Percentiles rank a stretch among this genome's conserved stretches.
phyloP scores from a whole-genome alignment of 2,113 vertebrate species.

The cattle (Bos taurus) region ARS-UCD2.0 NC_037332.1:69438001-69438500 shows the following conservation, averaged over 20 bases:
- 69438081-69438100: not conserved
- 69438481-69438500: slow-evolving; percentile 49
- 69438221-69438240: slow-evolving; percentile 80
- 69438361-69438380: not conserved
- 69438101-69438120: slow-evolving; percentile 65
- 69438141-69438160: slow-evolving; percentile 78
- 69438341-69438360: slow-evolving; percentile 62
- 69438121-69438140: slow-evolving; percentile 79
- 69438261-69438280: slow-evolving; percentile 83
- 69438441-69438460: slow-evolving; percentile 76
- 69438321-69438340: slow-evolving; percentile 83
- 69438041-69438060: not conserved
- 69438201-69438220: slow-evolving; percentile 82
- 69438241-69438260: slow-evolving; percentile 82
- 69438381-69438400: slow-evolving; percentile 60
- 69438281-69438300: slow-evolving; percentile 87
- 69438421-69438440: slow-evolving; percentile 61
- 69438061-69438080: not conserved
- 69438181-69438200: slow-evolving; percentile 81
- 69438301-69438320: slow-evolving; percentile 80
- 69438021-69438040: not conserved
- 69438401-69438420: slow-evolving; percentile 63
- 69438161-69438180: slow-evolving; percentile 80
- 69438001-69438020: not conserved
- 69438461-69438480: slow-evolving; percentile 47